These are phyloP conservation scores for Malacoctenus gilli DNA, from an alignment of 2,797 vertebrate species.

Conservation along the genomic window DNA sequence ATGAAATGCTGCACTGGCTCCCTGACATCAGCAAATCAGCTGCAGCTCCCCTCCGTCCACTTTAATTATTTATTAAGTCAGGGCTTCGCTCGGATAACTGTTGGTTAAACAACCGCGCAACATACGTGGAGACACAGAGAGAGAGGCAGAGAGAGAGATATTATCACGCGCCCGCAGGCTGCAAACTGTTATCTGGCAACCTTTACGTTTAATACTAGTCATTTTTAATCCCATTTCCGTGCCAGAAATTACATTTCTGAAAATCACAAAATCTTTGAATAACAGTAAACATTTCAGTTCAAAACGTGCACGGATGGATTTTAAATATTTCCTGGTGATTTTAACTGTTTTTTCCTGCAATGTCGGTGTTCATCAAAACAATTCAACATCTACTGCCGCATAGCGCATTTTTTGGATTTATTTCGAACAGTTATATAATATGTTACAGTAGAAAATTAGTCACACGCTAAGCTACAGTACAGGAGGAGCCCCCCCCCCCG, in stretches of 20 bases:
- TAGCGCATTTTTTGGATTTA: no score
- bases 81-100: slow-evolving; percentile 47
- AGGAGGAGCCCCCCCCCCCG: not conserved
- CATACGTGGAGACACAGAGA: not conserved
- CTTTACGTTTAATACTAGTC: no score
- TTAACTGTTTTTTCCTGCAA: no score
- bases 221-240: no score
- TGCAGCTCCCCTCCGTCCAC: slow-evolving; percentile 73
- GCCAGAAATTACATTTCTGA: no score
- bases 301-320: not conserved
- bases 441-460: not conserved
- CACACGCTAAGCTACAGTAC: slow-evolving; percentile 1
- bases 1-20: slow-evolving; percentile 83
- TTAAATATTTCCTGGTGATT: no score
- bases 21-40: slow-evolving; percentile 92
- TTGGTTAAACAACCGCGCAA: slow-evolving; percentile 61
- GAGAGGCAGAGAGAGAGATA: not conserved
- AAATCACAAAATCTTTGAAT: no score
- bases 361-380: no score
- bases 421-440: not conserved
- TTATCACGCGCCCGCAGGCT: no score
- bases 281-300: not conserved
- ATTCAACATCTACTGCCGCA: no score
- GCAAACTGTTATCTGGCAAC: no score
- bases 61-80: slow-evolving; percentile 83